These are phyloP conservation scores for Dyspetes luteomarginatus DNA, from an alignment of 2,888 invertebrate genomes.

Conservation along the genomic window DNA sequence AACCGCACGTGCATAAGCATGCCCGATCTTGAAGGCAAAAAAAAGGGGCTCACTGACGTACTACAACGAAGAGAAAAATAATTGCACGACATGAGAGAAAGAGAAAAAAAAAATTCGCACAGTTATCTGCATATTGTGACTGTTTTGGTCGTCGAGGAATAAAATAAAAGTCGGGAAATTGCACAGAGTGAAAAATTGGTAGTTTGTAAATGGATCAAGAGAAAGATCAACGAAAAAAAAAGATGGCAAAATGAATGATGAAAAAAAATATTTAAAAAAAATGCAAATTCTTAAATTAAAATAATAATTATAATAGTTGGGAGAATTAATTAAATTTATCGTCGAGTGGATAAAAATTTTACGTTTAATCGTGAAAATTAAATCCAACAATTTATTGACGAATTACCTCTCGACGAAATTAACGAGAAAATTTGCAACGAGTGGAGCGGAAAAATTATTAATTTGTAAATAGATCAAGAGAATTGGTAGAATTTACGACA, in stretches of 20 bases:
- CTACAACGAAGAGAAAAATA: neutral
- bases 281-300: neutral
- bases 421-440: no score
- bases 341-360: constrained; percentile 8
- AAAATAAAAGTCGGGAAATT: constrained; percentile 9
- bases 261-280: neutral
- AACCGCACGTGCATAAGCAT: constrained; percentile 72
- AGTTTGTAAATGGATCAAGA: constrained; percentile 11
- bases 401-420: neutral
- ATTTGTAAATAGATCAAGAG: no score
- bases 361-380: constrained; percentile 1
- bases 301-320: neutral
- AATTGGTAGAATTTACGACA: no score
- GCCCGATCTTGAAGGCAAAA: constrained; percentile 44
- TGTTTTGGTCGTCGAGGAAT: constrained; percentile 14
- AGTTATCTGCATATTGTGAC: constrained; percentile 38
- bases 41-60: constrained; percentile 45
- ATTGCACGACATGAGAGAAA: neutral
- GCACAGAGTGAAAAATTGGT: constrained; percentile 16
- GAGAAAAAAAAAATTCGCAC: constrained; percentile 1
- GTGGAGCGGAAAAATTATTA: no score
- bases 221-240: neutral
- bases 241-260: neutral
- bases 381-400: neutral
- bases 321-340: neutral